Conservation (phyloP, 2,113 vertebrate species). For the Sporophila hypoxantha region DNA sequence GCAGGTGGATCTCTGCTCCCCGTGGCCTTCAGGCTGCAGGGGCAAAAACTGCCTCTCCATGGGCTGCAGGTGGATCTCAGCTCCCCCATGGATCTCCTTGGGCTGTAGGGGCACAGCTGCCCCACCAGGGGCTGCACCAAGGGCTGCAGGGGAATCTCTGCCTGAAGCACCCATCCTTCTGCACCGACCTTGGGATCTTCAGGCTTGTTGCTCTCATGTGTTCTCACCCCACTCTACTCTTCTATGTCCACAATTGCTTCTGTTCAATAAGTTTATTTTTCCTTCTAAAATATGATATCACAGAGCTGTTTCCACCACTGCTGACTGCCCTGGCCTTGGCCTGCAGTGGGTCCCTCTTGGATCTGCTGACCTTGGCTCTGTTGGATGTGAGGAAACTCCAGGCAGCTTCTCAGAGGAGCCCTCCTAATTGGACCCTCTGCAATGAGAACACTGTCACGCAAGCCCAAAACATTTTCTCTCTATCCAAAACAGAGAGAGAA, state of each 20-base stretch:
- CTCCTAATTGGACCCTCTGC: not conserved
- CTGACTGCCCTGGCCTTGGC: not conserved
- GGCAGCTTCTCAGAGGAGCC: not conserved
- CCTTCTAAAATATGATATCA: not conserved
- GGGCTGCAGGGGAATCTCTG: not conserved
- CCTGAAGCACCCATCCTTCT: not conserved
- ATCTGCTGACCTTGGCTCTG: not conserved
- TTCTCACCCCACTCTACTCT: not conserved
- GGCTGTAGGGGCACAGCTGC: not conserved
- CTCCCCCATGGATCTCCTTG: not conserved
- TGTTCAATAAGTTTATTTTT: not conserved
- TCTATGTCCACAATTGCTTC: not conserved
- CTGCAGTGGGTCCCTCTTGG: not conserved
- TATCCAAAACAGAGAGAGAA: not conserved
- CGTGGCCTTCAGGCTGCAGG: no score
- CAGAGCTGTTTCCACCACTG: not conserved
- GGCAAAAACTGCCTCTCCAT: no score
- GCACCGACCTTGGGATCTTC: not conserved
- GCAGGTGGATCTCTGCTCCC: not conserved
- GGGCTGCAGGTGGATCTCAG: not conserved
- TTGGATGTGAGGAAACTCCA: not conserved
- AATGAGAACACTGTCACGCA: fast-evolving
- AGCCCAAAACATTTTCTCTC: not conserved
- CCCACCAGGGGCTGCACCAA: not conserved
- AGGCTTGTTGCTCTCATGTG: not conserved